Evolutionary conservation across 2,797 vertebrate species (phyloP).

Genomic region (Acanthurus leucopareius): DNA sequence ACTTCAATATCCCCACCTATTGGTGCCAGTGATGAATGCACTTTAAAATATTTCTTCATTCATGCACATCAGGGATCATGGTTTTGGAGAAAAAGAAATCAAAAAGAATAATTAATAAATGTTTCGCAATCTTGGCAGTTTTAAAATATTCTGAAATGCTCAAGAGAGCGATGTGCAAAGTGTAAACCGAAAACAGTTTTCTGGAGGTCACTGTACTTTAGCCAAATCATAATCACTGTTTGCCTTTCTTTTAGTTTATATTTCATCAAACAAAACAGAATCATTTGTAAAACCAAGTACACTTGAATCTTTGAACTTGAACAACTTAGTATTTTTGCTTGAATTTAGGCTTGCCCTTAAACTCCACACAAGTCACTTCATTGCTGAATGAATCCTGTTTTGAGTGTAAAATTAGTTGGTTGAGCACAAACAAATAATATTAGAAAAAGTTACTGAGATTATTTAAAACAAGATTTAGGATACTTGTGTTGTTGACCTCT

Average conservation of each 20-base stretch:
- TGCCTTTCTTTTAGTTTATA: conserved; percentile 15
- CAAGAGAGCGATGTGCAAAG: conserved; percentile 12
- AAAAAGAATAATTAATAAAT: conserved; percentile 43
- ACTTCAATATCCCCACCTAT: conserved; percentile 85
- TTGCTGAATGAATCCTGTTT: conserved; percentile 2
- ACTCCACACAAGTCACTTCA: not conserved
- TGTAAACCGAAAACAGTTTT: conserved; percentile 9
- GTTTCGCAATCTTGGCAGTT: conserved; percentile 27
- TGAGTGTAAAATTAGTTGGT: not conserved
- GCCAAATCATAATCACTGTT: conserved; percentile 21
- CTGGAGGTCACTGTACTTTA: conserved; percentile 23
- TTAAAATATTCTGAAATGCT: conserved; percentile 9
- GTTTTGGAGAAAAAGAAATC: conserved; percentile 38
- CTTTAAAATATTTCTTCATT: conserved; percentile 44
- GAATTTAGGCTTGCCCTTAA: conserved; percentile 10
- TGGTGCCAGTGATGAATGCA: conserved; percentile 74
- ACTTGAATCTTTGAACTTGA: conserved; percentile 24
- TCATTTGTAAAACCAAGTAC: conserved; percentile 29
- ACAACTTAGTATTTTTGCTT: not conserved
- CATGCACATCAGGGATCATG: conserved; percentile 12
- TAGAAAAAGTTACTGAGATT: not conserved
- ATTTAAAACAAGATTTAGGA: not conserved
- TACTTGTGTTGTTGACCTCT: not conserved
- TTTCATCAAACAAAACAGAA: conserved; percentile 28
- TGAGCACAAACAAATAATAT: conserved; percentile 8